Conservation (phyloP, 35 echinoderm and acorn worm species). For the Hemicentrotus pulcherrimus region DNA sequence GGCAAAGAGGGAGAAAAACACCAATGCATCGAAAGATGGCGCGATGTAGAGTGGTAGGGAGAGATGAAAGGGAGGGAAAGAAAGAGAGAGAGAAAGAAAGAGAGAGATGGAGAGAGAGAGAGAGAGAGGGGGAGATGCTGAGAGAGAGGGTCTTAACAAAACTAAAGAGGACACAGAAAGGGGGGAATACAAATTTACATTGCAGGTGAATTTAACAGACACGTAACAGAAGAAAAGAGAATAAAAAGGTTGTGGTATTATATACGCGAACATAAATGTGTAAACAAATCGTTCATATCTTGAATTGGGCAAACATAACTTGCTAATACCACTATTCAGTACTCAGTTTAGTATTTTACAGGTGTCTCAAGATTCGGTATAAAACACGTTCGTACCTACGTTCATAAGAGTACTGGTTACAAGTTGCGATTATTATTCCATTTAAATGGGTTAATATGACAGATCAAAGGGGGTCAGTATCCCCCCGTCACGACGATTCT, state of each 20-base stretch:
- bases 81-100: neutral
- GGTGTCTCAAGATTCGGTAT: neutral
- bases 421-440: neutral
- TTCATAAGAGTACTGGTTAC: neutral
- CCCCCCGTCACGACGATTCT: neutral
- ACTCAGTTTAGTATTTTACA: neutral
- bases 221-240: too few species aligned
- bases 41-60: neutral
- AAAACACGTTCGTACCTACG: neutral
- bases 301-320: neutral
- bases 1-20: neutral
- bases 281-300: too few species aligned
- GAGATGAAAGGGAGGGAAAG: neutral
- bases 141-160: neutral
- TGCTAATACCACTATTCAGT: too few species aligned
- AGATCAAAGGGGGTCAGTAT: neutral
- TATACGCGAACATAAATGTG: too few species aligned
- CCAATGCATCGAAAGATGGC: neutral
- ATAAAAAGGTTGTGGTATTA: too few species aligned
- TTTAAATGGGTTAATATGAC: conserved; percentile 10
- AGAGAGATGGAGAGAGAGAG: neutral
- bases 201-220: too few species aligned
- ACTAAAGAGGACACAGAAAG: neutral
- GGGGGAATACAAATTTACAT: neutral
- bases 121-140: neutral